Conservation (phyloP, 2,113 vertebrate genomes). For the Cavia aperea region DNA sequence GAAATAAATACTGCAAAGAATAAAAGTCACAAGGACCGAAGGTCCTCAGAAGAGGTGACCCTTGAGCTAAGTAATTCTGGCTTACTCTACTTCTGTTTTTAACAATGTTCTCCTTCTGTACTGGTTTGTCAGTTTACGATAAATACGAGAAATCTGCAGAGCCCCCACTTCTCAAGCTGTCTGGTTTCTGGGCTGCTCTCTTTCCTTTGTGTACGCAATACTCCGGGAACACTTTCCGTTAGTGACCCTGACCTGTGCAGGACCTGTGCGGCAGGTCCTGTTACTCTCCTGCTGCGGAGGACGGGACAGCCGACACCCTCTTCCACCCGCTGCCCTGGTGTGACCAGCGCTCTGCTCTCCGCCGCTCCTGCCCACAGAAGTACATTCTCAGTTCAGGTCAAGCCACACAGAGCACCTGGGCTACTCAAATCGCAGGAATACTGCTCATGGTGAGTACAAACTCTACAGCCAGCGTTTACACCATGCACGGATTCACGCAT, state of each 20-base stretch:
- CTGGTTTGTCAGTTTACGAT: not conserved
- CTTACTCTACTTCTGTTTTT: not conserved
- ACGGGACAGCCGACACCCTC: not conserved
- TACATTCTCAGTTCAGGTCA: not conserved
- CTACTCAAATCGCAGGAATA: not conserved
- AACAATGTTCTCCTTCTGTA: not conserved
- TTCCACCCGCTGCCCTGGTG: not conserved
- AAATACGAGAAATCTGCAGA: not conserved
- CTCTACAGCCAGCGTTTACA: not conserved
- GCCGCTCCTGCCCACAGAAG: not conserved
- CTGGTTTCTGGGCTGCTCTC: not conserved
- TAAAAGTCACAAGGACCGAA: not conserved
- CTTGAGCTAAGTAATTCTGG: not conserved
- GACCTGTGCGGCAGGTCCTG: not conserved
- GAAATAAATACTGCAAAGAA: conserved; percentile 6
- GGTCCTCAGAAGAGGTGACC: not conserved
- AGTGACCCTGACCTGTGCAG: not conserved
- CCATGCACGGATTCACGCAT: not conserved
- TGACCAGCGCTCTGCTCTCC: not conserved
- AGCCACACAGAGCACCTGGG: not conserved
- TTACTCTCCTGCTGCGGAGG: not conserved
- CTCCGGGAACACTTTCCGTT: not conserved
- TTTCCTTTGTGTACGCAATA: not conserved
- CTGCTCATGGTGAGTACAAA: not conserved
- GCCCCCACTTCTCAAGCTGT: not conserved